Evolutionary conservation across 1,140 invertebrate species (phyloP).

Genomic region (Olivierus martensii): DNA sequence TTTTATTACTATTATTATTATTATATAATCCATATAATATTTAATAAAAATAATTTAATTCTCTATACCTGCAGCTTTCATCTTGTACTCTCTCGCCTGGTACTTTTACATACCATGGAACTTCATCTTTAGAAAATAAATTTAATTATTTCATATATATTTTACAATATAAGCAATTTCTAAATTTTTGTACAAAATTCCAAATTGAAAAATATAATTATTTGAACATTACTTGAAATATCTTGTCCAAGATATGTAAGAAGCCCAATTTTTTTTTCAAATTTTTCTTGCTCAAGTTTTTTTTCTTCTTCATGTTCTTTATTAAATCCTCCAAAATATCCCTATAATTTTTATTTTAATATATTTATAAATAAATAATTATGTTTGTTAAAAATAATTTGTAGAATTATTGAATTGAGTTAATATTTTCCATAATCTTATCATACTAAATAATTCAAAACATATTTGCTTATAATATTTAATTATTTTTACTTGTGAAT

Average conservation of each 20-base stretch:
- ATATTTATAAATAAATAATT: too few species aligned
- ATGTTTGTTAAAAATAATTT: too few species aligned
- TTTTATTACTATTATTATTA: constrained; percentile 69
- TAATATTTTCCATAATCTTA: too few species aligned
- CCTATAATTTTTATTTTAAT: constrained; percentile 10
- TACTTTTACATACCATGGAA: constrained; percentile 20
- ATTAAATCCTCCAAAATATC: constrained; percentile 38
- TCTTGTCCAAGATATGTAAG: constrained; percentile 92
- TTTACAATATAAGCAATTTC: neutral
- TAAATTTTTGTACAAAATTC: too few species aligned
- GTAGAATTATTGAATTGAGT: too few species aligned
- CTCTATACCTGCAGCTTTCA: neutral
- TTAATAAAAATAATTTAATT: constrained; percentile 5
- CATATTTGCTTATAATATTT: too few species aligned
- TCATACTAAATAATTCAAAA: too few species aligned
- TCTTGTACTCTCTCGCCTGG: constrained; percentile 1
- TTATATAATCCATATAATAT: constrained; percentile 23
- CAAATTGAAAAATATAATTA: constrained; percentile 25
- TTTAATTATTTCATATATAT: neutral
- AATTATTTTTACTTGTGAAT: too few species aligned
- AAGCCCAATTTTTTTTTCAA: constrained; percentile 94
- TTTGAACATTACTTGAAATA: constrained; percentile 58
- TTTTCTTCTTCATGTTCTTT: constrained; percentile 79
- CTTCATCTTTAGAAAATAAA: constrained; percentile 11
- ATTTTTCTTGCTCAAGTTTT: constrained; percentile 85